A percentile compares a stretch with the other conserved stretches of the same genome.
Evolutionary conservation across 2,797 vertebrate species (phyloP).

Genomic region (Pangasius macronema): DNA sequence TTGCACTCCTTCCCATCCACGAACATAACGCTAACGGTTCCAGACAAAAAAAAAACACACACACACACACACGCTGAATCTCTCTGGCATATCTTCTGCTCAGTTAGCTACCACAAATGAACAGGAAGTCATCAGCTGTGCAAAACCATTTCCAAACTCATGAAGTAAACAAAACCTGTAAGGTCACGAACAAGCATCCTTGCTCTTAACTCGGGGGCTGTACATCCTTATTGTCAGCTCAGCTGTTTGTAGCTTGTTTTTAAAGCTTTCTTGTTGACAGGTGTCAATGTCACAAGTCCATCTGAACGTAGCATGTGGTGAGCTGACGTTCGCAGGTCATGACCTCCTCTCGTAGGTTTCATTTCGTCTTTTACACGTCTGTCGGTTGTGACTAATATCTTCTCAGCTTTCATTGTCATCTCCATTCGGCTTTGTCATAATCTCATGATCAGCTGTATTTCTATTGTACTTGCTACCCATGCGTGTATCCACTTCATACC

Average conservation of each 20-base stretch:
- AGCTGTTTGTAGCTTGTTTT: neutral
- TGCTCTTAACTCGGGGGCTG: neutral
- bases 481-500: neutral
- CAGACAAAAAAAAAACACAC: too few relatives aligned
- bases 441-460: neutral
- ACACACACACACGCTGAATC: conserved; percentile 1
- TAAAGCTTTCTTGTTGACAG: neutral
- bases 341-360: neutral
- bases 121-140: conserved; percentile 53
- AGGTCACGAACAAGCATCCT: neutral
- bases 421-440: neutral
- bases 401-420: neutral
- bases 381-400: neutral
- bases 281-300: neutral
- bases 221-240: neutral
- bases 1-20: conserved; percentile 61
- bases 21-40: conserved; percentile 44
- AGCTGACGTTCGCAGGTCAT: too few relatives aligned
- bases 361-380: neutral
- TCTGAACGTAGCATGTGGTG: neutral
- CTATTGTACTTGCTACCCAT: neutral
- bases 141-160: conserved; percentile 35
- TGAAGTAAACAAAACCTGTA: conserved; percentile 41
- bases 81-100: conserved; percentile 27
- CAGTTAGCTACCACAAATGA: conserved; percentile 47